phyloP scores from a whole-genome alignment of 2,113 vertebrate species.

The Cottus gobio region DNA sequence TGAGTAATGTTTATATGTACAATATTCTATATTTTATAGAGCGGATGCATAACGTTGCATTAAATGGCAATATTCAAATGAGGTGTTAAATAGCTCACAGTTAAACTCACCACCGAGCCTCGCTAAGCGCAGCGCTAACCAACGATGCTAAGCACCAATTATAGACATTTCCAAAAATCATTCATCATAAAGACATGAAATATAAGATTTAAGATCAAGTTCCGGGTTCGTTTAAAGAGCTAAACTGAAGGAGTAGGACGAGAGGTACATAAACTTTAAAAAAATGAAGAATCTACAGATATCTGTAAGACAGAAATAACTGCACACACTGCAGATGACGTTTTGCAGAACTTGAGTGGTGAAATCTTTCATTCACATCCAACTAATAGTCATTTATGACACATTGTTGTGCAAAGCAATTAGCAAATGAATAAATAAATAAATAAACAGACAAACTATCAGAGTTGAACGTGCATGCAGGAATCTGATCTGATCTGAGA shows the following conservation, averaged over 20 bases:
- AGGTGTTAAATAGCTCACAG: too few species aligned
- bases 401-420: neutral
- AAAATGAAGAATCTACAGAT: neutral
- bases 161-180: neutral
- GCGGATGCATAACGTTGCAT: too few species aligned
- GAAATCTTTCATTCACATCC: neutral
- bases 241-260: neutral
- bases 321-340: neutral
- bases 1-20: too few species aligned
- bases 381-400: neutral
- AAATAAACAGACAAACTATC: neutral
- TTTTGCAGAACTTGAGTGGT: neutral
- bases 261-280: too few species aligned
- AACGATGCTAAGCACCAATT: neutral
- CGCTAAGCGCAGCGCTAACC: neutral
- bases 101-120: too few species aligned
- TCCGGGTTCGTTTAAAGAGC: neutral
- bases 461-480: neutral
- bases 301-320: slow-evolving; percentile 13
- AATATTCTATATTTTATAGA: too few species aligned
- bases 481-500: neutral
- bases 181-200: neutral
- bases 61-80: too few species aligned
- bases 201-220: neutral
- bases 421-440: neutral